These are phyloP conservation scores for Scaptomyza hsui DNA, from an alignment of 1,140 invertebrate genomes.

Conservation along the genomic window DNA sequence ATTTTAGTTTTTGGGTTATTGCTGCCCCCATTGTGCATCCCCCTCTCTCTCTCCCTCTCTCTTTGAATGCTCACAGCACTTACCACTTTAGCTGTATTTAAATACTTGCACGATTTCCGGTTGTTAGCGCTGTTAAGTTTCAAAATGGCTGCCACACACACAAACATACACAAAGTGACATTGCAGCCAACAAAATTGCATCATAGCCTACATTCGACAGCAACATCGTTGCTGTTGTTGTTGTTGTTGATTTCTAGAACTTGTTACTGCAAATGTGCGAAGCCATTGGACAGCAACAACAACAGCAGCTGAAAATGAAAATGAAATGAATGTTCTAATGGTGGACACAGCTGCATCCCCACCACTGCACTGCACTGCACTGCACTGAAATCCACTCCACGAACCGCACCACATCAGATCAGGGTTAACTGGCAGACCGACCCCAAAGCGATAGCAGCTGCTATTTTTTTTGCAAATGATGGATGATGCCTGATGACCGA, in stretches of 20 bases:
- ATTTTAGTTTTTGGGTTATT: conserved; percentile 74
- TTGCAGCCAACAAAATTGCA: conserved; percentile 27
- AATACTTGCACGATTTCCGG: conserved; percentile 81
- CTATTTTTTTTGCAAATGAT: conserved; percentile 1
- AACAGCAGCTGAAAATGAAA: background rate
- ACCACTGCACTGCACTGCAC: too few species aligned
- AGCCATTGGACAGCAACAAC: conserved; percentile 1
- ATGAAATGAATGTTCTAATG: conserved; percentile 26
- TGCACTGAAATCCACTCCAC: too few species aligned
- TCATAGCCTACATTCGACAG: conserved; percentile 60
- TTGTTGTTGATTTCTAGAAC: conserved; percentile 11
- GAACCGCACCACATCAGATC: background rate
- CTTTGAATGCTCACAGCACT: conserved; percentile 48
- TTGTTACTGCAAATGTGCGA: conserved; percentile 16
- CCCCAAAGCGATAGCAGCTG: background rate
- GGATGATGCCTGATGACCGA: conserved; percentile 1
- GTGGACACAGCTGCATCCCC: background rate
- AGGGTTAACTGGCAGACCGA: background rate
- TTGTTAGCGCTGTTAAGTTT: conserved; percentile 74
- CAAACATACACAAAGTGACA: conserved; percentile 14
- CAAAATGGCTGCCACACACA: conserved; percentile 68
- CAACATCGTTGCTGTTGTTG: conserved; percentile 17
- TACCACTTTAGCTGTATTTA: conserved; percentile 70
- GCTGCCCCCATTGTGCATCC: background rate
- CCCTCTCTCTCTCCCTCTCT: background rate